phyloP scores from a whole-genome alignment of 1,140 invertebrate genomes.

The Nasonia giraulti region DNA sequence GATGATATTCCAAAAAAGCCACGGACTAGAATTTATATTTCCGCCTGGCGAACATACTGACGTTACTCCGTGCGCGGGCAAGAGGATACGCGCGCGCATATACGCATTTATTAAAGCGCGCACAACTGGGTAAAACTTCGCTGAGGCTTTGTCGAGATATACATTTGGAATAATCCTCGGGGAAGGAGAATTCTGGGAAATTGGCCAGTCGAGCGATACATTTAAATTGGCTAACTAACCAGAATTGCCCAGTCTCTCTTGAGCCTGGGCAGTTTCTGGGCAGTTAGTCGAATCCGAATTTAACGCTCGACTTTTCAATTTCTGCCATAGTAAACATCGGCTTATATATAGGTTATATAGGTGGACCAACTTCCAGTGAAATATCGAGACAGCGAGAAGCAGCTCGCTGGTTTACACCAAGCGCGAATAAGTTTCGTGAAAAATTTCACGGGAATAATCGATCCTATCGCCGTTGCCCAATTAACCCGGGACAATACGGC shows the following conservation, averaged over 20 bases:
- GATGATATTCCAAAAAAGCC: no score
- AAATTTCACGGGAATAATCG: no score
- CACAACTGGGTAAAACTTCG: no score
- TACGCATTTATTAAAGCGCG: no score
- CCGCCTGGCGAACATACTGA: no score
- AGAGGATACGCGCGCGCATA: no score
- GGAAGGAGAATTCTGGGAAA: slow-evolving; percentile 6
- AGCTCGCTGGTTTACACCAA: no score
- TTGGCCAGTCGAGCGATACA: slow-evolving; percentile 29
- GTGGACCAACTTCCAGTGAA: background rate
- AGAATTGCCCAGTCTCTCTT: slow-evolving; percentile 22
- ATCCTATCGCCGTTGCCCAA: no score
- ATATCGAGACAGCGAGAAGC: background rate
- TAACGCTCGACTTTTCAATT: slow-evolving; percentile 29
- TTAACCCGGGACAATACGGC: no score
- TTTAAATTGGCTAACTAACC: slow-evolving; percentile 43
- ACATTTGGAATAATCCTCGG: slow-evolving; percentile 7
- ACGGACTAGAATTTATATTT: no score
- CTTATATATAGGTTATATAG: background rate
- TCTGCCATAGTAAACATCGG: slow-evolving; percentile 18
- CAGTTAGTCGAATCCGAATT: slow-evolving; percentile 7
- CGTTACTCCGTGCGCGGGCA: no score
- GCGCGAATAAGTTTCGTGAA: no score
- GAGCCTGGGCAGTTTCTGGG: slow-evolving; percentile 21
- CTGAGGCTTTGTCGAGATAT: background rate